Evolutionary conservation across 2,113 vertebrate genomes (phyloP), one percentile per base, ranked within the genome.

Genomic region (Alligator sinensis): DNA sequence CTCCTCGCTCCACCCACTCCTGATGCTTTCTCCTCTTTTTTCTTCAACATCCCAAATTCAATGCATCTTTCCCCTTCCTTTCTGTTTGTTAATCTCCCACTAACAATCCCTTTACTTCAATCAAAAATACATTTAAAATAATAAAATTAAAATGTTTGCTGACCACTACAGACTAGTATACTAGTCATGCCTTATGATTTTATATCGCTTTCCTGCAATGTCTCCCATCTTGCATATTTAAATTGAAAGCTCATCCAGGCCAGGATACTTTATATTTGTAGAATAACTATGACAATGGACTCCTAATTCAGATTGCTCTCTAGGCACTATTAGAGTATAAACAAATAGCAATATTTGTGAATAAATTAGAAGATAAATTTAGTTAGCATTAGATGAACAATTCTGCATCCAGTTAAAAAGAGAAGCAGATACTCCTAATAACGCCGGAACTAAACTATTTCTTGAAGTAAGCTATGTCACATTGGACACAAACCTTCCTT

Each of bases 261-360:
- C 88, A 47, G 85, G 21, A 25, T 47, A 47, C 8, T 47, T 47
- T 47, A 47, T 47, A 47, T 47, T 47, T 47, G 47, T 47, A 47
- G 47, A 47, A 47, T 47, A 68, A 68, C 64, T 9, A 30, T 68
- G 28, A 72, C 24, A 72, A 54, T 13, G 12, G 47, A 13, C 10
- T 27, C 66, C 21, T 64, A 55, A 87, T 27, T 27, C 62, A 60
- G 21, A 59, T 72, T 59, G 21, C 15, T 11, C 86, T 82, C 66
- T 75, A 7, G 18, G 13, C 82, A 30, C 0, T 59, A 78, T 64
- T 30, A 55, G 34, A 87, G 60, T 64, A 66, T 1, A 85, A 81
- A 17, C 16, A 81, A 90, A 89, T 38, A 87, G 2, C 10, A 34
- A 81, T 47, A 85, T 55, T 19, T 89, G 75, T 25, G 89, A 93